Evolutionary conservation across 2,888 invertebrate species (phyloP).

Genomic region (Merodon equestris): DNA sequence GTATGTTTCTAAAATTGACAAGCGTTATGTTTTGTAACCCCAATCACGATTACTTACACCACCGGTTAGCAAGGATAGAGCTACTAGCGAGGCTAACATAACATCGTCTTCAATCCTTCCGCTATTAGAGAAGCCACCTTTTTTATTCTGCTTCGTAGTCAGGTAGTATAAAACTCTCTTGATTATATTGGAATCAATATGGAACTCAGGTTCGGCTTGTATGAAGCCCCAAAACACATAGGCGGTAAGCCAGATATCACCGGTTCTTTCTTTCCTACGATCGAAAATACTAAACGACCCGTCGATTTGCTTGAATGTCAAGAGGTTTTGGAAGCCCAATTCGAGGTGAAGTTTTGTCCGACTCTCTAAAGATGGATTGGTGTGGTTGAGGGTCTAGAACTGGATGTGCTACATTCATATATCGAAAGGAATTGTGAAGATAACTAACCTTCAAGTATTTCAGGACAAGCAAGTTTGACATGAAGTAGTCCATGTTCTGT

Average conservation of each 20-base stretch:
- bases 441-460: constrained; percentile 80
- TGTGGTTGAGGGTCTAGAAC: constrained; percentile 80
- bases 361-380: constrained; percentile 83
- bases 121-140: constrained; percentile 89
- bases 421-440: too few relatives aligned
- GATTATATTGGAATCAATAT: constrained; percentile 84
- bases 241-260: constrained; percentile 90
- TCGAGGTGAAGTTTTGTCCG: constrained; percentile 83
- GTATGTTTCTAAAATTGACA: constrained; percentile 69
- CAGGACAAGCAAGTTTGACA: constrained; percentile 83
- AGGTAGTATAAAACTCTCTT: constrained; percentile 85
- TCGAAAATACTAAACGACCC: constrained; percentile 93
- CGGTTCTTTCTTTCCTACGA: constrained; percentile 78
- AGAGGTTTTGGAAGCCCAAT: constrained; percentile 92
- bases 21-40: constrained; percentile 56
- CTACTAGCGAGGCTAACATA: constrained; percentile 87
- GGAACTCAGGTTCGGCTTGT: constrained; percentile 84
- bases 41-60: constrained; percentile 77
- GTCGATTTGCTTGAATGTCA: constrained; percentile 90
- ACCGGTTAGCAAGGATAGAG: constrained; percentile 86
- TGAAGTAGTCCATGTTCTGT: constrained; percentile 84
- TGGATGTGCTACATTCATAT: constrained; percentile 5
- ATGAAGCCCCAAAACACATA: constrained; percentile 88
- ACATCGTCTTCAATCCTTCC: constrained; percentile 85
- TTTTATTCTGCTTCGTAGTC: constrained; percentile 83